A percentile compares a stretch with the other conserved stretches of the same genome.
Conservation (phyloP, 2,888 invertebrate species). For the Mythimna vitellina region DNA sequence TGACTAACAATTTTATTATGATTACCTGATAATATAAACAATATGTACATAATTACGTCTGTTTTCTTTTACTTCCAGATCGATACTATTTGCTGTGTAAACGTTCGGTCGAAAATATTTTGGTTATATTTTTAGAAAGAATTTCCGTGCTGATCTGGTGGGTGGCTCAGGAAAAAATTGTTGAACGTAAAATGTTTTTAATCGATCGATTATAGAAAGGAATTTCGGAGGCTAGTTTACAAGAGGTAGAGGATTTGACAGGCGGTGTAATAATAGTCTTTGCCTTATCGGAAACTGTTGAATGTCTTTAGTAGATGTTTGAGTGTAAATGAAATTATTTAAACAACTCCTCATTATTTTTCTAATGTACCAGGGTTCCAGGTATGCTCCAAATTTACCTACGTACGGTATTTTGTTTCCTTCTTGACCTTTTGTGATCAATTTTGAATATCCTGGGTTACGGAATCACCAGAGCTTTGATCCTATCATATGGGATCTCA, state of each 20-base stretch:
- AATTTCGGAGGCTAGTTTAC: not conserved
- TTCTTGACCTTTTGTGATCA: conserved; percentile 29
- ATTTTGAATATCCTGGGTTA: conserved; percentile 24
- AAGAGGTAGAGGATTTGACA: too few relatives aligned
- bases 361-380: not conserved
- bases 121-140: conserved; percentile 25
- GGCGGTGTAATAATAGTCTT: too few relatives aligned
- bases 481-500: conserved; percentile 25
- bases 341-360: not conserved
- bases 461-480: conserved; percentile 15
- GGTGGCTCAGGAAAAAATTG: conserved; percentile 9
- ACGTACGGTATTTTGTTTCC: not conserved
- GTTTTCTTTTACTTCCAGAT: conserved; percentile 34
- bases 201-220: not conserved
- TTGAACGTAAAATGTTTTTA: conserved; percentile 14
- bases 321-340: not conserved
- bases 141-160: conserved; percentile 26
- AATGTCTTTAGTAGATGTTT: not conserved
- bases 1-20: conserved; percentile 25
- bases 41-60: conserved; percentile 20
- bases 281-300: too few relatives aligned
- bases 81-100: conserved; percentile 43
- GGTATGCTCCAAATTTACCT: not conserved
- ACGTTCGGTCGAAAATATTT: conserved; percentile 30
- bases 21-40: conserved; percentile 23